Evolutionary conservation across 64 coral and sea anemone species (phyloP).

Genomic region (Porites lutea): DNA sequence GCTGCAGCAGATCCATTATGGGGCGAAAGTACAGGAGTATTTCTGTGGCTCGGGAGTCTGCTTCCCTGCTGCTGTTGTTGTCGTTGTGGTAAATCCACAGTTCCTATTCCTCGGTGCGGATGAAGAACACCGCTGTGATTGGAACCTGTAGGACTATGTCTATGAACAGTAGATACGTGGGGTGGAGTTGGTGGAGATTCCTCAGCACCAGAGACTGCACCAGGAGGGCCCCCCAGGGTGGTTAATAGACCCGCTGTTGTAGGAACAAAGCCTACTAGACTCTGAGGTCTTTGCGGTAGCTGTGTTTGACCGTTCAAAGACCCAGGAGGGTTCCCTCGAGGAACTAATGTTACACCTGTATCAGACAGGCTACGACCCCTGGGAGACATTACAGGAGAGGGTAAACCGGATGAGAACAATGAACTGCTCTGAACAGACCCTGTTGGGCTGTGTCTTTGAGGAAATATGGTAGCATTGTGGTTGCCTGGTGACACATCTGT

Average conservation of each 20-base stretch:
- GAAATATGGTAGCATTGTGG: background rate
- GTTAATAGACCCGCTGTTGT: background rate
- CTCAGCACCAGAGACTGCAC: background rate
- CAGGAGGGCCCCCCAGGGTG: background rate
- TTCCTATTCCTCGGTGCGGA: background rate
- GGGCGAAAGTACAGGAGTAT: constrained; percentile 31
- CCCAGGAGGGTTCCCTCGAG: background rate
- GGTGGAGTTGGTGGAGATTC: background rate
- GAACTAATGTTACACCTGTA: background rate
- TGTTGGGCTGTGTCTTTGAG: constrained; percentile 21
- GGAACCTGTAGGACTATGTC: constrained; percentile 13
- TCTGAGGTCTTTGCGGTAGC: constrained; percentile 2
- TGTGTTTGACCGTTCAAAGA: background rate
- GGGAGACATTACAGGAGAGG: constrained; percentile 49
- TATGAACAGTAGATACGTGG: background rate
- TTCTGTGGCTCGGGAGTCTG: constrained; percentile 27
- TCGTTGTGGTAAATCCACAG: background rate
- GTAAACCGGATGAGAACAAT: constrained; percentile 49
- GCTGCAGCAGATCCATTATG: background rate
- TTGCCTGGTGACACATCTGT: background rate
- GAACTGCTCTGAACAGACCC: constrained; percentile 33
- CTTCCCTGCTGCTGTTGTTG: background rate
- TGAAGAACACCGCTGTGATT: background rate
- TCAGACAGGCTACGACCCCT: constrained; percentile 33
- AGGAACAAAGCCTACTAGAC: constrained; percentile 4